phyloP scores from a whole-genome alignment of 1,140 invertebrate species.

The Cepaea nemoralis region DNA sequence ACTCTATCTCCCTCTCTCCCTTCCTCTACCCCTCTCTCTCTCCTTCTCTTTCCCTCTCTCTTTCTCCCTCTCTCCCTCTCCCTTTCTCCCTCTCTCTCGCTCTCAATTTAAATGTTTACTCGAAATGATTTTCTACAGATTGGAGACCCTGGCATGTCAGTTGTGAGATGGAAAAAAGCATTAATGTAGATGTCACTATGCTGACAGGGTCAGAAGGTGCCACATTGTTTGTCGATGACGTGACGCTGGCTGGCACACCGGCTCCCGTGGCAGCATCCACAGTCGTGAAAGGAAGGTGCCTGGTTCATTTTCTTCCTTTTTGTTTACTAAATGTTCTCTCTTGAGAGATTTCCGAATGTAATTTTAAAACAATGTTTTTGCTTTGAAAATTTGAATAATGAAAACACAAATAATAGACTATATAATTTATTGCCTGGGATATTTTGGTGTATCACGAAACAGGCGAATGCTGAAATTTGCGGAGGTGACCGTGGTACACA shows the following conservation, averaged over 20 bases:
- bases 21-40: too few species aligned
- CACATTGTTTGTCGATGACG: neutral
- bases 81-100: too few species aligned
- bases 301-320: neutral
- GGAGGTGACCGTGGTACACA: neutral
- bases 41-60: too few species aligned
- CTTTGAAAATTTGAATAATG: too few species aligned
- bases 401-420: too few species aligned
- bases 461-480: neutral
- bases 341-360: neutral
- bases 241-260: neutral
- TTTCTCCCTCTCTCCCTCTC: too few species aligned
- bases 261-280: constrained; percentile 8
- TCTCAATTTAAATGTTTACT: too few species aligned
- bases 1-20: too few species aligned
- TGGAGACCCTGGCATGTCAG: too few species aligned
- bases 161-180: constrained; percentile 8
- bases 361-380: neutral
- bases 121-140: too few species aligned
- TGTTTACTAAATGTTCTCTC: neutral
- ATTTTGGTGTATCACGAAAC: neutral
- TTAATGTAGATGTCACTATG: neutral
- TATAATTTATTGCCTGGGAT: too few species aligned
- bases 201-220: constrained; percentile 8
- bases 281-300: neutral